Conservation (phyloP, 2,888 invertebrate genomes). For the Oscheius sp. region DNA sequence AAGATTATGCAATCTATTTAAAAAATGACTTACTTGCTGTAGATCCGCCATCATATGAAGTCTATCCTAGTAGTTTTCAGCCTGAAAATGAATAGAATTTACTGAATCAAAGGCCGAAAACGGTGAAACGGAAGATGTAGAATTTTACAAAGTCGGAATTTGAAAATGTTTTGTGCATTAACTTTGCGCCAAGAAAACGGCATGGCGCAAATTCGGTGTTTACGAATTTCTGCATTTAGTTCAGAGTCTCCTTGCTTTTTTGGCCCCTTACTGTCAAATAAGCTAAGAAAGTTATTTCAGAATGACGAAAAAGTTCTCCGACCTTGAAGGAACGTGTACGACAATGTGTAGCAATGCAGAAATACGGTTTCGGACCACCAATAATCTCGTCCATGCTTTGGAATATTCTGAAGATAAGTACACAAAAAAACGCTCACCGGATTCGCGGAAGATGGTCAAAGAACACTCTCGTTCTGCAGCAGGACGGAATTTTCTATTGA, state of each 20-base stretch:
- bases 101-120: neutral
- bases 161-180: neutral
- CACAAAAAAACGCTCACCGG: neutral
- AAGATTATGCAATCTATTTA: neutral
- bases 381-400: conserved; percentile 47
- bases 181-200: neutral
- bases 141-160: neutral
- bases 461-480: conserved; percentile 53
- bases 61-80: neutral
- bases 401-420: conserved; percentile 35
- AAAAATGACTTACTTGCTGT: conserved; percentile 19
- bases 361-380: conserved; percentile 44
- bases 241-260: no score
- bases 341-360: conserved; percentile 48
- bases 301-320: neutral
- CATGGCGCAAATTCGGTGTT: neutral
- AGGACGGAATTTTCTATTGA: conserved; percentile 35
- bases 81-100: neutral
- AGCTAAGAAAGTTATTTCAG: neutral
- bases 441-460: conserved; percentile 46
- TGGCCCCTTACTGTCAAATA: neutral
- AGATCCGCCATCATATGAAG: conserved; percentile 16
- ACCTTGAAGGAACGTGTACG: conserved; percentile 22
- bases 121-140: neutral
- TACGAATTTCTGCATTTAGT: neutral